Evolutionary conservation across 2,797 vertebrate species (phyloP), one percentile per base, ranked within the genome.

Genomic region (Arnoldichthys spilopterus): DNA sequence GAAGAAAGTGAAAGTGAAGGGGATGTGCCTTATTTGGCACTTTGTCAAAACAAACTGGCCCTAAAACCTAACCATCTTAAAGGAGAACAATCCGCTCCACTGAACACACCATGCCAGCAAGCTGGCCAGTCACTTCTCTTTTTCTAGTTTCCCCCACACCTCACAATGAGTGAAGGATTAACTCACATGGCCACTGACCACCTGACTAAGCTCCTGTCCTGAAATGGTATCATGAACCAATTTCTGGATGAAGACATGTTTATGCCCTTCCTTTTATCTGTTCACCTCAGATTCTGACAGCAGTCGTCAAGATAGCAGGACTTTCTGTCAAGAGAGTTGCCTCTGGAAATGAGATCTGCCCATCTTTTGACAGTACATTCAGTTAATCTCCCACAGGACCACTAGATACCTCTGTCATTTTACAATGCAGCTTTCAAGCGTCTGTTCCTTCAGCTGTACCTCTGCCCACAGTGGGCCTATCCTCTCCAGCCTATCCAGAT

Each of bases 181-280:
- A 69, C 67, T 69, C 53, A 59, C 45, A 22, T 74, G 9, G 26
- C 30, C 51, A 43, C 72, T 54, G 43, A 24, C 66, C 9, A 26
- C 7, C 67, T 66, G 43, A 74, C 22, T 28, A 76, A 70, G 56
- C 26, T 24, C 6, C 3, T 40, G 34, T 67, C 70, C 37, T 18
- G 76, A 70, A 40, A 13, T 43, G 11, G 53, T 51, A 2, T 32
- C 26, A 66, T 43, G 28, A 71, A 37, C n/a, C 45, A 4, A 22
- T 69, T 74, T 70, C 16, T 53, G 28, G 28, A 69, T 83, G 66
- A 66, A 82, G 77, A 49, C 56, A 56, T 69, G 37, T 47, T 45
- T 40, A 77, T 77, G 40, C 71, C 32, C 77, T 66, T 32, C 8
- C 32, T 75, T 73, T 71, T 71, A 83, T 83, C 74, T 79, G 84